phyloP scores from a whole-genome alignment of 1,140 invertebrate genomes.

The Tribolium castaneum region DNA sequence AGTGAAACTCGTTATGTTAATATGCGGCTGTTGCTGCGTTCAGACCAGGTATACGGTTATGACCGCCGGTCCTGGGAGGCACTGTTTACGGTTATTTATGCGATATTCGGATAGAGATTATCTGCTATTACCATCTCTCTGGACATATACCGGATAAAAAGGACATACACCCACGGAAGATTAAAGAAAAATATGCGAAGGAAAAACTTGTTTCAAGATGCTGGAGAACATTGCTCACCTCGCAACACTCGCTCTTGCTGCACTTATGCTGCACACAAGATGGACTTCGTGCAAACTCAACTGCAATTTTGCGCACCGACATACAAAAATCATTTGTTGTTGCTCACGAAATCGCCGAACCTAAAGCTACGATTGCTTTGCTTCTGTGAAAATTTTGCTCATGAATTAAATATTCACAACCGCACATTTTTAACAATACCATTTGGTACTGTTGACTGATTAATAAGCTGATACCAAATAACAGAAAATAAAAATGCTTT shows the following conservation, averaged over 20 bases:
- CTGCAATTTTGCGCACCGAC: no score
- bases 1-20: conserved; percentile 64
- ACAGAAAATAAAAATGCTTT: no score
- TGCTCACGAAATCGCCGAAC: no score
- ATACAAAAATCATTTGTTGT: no score
- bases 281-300: no score
- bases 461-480: no score
- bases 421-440: no score
- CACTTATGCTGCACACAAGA: not conserved
- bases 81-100: conserved; percentile 62
- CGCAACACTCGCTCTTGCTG: not conserved
- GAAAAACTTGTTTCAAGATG: not conserved
- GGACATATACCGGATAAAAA: conserved; percentile 19
- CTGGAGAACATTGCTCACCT: not conserved
- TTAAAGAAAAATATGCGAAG: not conserved
- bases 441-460: no score
- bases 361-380: no score
- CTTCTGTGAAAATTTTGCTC: no score
- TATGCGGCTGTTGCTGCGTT: conserved; percentile 50
- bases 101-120: conserved; percentile 60
- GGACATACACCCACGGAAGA: conserved; percentile 18
- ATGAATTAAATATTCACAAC: no score
- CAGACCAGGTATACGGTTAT: conserved; percentile 48
- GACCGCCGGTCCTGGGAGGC: conserved; percentile 55
- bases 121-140: conserved; percentile 48